These are phyloP conservation scores for Diacarnus erythraeanus DNA, from an alignment of 37 sponge, comb jelly and placozoan genomes.

Conservation along the genomic window DNA sequence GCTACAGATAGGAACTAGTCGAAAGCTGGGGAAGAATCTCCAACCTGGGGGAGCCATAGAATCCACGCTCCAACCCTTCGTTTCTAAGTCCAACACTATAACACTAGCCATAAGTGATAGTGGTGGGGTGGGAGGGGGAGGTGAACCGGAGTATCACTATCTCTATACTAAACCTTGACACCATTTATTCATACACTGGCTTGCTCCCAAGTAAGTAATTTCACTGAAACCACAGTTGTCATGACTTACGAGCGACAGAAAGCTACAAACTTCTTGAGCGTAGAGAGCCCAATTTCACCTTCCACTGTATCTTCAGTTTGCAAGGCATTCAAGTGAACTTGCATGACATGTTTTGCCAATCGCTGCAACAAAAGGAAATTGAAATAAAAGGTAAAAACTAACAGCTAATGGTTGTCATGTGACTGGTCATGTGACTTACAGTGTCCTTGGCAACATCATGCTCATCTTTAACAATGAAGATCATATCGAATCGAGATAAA, in stretches of 20 bases:
- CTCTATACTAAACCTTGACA: too few species aligned
- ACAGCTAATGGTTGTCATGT: neutral
- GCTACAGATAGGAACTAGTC: too few species aligned
- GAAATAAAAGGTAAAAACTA: neutral
- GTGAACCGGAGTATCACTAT: too few species aligned
- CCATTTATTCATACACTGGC: too few species aligned
- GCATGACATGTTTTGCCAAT: slow-evolving; percentile 96
- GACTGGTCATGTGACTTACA: slow-evolving; percentile 28
- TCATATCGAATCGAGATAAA: slow-evolving; percentile 99
- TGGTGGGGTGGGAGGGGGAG: neutral
- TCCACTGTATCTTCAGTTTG: slow-evolving; percentile 70
- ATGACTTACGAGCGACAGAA: slow-evolving; percentile 71
- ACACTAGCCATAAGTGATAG: neutral
- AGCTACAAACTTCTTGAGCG: slow-evolving; percentile 90
- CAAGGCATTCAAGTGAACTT: slow-evolving; percentile 94
- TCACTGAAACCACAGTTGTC: too few species aligned
- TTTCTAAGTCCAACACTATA: too few species aligned
- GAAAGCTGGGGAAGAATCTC: too few species aligned
- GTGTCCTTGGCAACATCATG: slow-evolving; percentile 91
- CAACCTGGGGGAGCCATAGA: too few species aligned
- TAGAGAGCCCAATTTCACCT: slow-evolving; percentile 84
- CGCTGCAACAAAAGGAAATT: slow-evolving; percentile 27
- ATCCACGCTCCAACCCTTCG: too few species aligned
- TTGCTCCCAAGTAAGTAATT: too few species aligned
- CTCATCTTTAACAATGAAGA: slow-evolving; percentile 96